A percentile compares a stretch with the other conserved stretches of the same genome.
Conservation (phyloP, 2,888 invertebrate genomes). For the Papilio protenor region DNA sequence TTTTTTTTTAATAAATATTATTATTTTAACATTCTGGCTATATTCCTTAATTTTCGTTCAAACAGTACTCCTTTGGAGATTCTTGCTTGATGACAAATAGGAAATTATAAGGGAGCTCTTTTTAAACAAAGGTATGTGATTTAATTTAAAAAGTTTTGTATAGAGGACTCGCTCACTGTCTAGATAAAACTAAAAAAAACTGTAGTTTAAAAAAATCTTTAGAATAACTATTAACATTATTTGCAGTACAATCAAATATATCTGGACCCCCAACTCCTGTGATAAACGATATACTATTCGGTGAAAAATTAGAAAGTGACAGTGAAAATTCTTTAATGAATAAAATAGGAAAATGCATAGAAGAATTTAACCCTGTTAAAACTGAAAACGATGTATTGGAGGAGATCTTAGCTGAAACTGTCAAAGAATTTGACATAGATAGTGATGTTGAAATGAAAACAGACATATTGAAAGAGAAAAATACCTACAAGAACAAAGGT, state of each 20-base stretch:
- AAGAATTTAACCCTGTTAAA: slow-evolving; percentile 50
- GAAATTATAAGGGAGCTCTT: not conserved
- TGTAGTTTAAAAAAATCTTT: slow-evolving; percentile 32
- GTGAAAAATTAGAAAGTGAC: slow-evolving; percentile 47
- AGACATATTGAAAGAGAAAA: slow-evolving; percentile 24
- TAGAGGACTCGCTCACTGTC: not conserved
- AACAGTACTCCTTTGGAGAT: not conserved
- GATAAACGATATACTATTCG: slow-evolving; percentile 72
- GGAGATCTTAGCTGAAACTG: slow-evolving; percentile 56
- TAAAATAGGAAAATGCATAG: slow-evolving; percentile 52
- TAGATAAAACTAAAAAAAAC: not conserved
- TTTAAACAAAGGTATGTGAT: not conserved
- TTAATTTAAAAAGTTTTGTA: not conserved
- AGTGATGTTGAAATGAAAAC: slow-evolving; percentile 35
- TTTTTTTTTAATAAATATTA: too few relatives aligned
- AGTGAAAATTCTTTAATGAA: slow-evolving; percentile 3
- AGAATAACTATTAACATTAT: slow-evolving; percentile 42
- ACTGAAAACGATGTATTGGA: slow-evolving; percentile 58
- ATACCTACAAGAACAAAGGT: slow-evolving; percentile 29
- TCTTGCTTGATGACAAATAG: not conserved
- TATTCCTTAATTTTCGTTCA: slow-evolving; percentile 6
- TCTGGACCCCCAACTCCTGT: slow-evolving; percentile 67
- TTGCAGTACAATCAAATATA: slow-evolving; percentile 51
- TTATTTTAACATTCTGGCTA: not conserved
- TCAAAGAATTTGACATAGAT: slow-evolving; percentile 44